Evolutionary conservation across 2,113 vertebrate genomes (phyloP).

Genomic region (Cyanoramphus novaezelandiae): DNA sequence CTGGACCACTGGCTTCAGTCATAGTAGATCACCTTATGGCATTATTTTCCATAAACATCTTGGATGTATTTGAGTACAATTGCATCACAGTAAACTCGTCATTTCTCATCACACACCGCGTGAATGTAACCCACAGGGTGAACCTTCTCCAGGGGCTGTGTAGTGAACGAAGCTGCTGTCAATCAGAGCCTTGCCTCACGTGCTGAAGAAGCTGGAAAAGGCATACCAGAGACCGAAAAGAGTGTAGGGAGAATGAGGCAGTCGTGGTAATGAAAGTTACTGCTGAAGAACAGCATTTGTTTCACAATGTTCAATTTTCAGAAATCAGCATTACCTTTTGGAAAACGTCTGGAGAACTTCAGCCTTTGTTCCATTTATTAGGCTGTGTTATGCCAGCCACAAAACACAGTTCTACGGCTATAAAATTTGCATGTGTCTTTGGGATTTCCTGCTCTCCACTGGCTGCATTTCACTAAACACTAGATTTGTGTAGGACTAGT

Average conservation of each 20-base stretch:
- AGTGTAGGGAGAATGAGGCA: background rate
- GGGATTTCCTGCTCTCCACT: conserved; percentile 16
- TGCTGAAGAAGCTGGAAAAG: background rate
- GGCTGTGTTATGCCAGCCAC: background rate
- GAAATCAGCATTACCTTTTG: background rate
- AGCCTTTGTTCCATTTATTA: conserved; percentile 2
- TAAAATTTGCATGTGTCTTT: background rate
- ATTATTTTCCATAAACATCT: background rate
- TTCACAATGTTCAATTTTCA: background rate
- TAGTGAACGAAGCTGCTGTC: background rate
- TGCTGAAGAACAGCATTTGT: background rate
- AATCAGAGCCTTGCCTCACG: background rate
- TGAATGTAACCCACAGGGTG: background rate
- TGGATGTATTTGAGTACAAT: background rate
- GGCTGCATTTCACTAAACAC: background rate
- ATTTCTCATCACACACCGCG: background rate
- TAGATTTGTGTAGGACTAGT: background rate
- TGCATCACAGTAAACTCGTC: background rate
- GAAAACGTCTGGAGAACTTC: background rate
- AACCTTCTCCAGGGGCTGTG: background rate
- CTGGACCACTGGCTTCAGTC: background rate
- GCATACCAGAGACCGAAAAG: background rate
- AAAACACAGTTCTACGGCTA: background rate
- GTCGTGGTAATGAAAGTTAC: background rate
- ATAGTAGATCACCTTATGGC: background rate